Base-by-base conservation (phyloP, 2,113 vertebrate genomes). In the Pogonocichla stellata region DNA sequence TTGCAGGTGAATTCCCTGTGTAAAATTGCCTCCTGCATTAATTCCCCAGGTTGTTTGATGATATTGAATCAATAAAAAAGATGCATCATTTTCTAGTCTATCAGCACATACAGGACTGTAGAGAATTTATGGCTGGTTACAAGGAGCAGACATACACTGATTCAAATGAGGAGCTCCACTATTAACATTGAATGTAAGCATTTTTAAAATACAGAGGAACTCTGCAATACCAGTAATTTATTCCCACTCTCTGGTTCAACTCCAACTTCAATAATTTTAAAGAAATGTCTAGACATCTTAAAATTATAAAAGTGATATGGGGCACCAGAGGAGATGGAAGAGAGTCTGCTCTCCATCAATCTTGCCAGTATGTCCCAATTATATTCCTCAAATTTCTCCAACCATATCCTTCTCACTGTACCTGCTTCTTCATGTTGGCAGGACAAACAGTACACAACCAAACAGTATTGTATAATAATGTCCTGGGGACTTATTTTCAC, bases 71-170 rank as follows among this genome's bases (percentile, higher is more conserved):
- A 85, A 79, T 67, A 91, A 92, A 90, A 78, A 61, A 86, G 42
- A 91, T 42, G 34, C 43, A 80, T 57, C 8, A 47, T 88, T 62
- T 74, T 89, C 64, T 48, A 91, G 73, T 50, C 31, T 57, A 45
- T 60, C 62, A 92, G 78, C 58, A 94, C 56, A 87, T 54, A 33
- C 13, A 86, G 42, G 45, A 42, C 84, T 70, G 38, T 8, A 62
- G 67, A 91, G 70, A 94, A 85, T 95, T 92, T 95, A 82, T n/a
- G 28, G 20, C 79, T 80, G 48, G 26, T 64, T 91, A 53, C 40
- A 64, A 56, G 53, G 25, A 86, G 54, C 62, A 91, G 91, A 48
- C 78, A 72, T 47, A 80, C 5, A 57, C 38, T n/a, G 72, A 82
- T 77, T 80, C 90, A 80, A 94, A 86, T 43, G 13, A 90, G 58